Evolutionary conservation across 2,797 vertebrate species (phyloP).

Genomic region (Pipistrellus kuhlii): DNA sequence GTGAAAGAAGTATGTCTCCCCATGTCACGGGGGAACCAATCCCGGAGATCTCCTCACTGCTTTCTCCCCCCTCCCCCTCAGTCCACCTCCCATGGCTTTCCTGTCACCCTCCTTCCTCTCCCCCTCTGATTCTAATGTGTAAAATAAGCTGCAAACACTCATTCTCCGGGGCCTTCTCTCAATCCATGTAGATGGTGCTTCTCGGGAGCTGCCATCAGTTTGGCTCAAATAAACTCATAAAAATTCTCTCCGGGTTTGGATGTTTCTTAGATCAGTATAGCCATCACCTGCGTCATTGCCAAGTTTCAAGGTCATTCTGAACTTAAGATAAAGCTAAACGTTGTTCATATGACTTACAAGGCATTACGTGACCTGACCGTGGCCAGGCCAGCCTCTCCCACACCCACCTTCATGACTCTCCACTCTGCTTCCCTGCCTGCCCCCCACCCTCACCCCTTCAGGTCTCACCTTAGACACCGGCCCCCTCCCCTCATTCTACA

Average conservation of each 20-base stretch:
- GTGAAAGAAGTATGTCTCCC: not conserved
- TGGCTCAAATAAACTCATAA: not conserved
- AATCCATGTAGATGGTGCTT: not conserved
- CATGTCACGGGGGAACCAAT: not conserved
- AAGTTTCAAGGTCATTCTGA: not conserved
- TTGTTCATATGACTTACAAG: not conserved
- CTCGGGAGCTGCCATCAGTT: not conserved
- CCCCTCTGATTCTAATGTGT: not conserved
- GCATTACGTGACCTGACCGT: not conserved
- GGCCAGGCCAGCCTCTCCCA: not conserved
- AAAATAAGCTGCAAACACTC: not conserved
- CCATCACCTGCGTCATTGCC: not conserved
- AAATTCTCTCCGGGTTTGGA: not conserved
- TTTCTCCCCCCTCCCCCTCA: not conserved
- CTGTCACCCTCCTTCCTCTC: not conserved
- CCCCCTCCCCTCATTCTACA: not conserved
- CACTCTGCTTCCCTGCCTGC: not conserved
- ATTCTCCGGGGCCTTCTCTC: not conserved
- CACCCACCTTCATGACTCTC: not conserved
- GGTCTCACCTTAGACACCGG: not conserved
- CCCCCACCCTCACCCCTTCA: not conserved
- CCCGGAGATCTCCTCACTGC: not conserved
- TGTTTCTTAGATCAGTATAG: not conserved
- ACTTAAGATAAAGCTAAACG: slow-evolving; percentile 30
- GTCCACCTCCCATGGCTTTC: not conserved